Percentiles rank a stretch among this genome's conserved stretches.
Evolutionary conservation across 2,113 vertebrate genomes (phyloP).

Genomic region (Ailuropoda melanoleuca): DNA sequence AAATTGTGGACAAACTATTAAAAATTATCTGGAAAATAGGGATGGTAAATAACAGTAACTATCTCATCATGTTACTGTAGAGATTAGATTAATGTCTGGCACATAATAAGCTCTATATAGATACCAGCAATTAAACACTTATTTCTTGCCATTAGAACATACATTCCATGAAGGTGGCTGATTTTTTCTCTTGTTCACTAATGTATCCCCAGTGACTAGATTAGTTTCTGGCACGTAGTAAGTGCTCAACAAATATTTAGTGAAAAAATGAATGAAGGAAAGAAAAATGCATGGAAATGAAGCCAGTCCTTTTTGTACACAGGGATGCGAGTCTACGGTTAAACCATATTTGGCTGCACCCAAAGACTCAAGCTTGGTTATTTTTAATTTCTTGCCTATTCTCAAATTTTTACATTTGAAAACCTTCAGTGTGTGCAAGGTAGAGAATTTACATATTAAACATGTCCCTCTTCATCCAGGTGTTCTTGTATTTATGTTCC

Average conservation of each 20-base stretch:
- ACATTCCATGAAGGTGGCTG: neutral
- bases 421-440: neutral
- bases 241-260: constrained; percentile 49
- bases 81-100: neutral
- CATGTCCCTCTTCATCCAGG: neutral
- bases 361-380: neutral
- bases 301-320: neutral
- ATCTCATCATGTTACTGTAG: neutral
- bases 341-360: neutral
- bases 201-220: neutral
- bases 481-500: neutral
- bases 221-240: constrained; percentile 18
- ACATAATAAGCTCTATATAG: neutral
- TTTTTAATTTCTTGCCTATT: neutral
- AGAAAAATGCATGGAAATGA: neutral
- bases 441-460: neutral
- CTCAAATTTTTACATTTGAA: neutral
- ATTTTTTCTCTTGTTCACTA: constrained; percentile 48
- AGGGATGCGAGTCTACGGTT: neutral
- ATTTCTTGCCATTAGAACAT: constrained; percentile 7
- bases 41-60: neutral
- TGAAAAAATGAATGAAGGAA: neutral
- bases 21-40: constrained; percentile 2
- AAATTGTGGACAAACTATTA: neutral
- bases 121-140: neutral